Evolutionary conservation across 2,888 invertebrate genomes (phyloP), one percentile per base, ranked within the genome.

Genomic region (Cordilura impudica): DNA sequence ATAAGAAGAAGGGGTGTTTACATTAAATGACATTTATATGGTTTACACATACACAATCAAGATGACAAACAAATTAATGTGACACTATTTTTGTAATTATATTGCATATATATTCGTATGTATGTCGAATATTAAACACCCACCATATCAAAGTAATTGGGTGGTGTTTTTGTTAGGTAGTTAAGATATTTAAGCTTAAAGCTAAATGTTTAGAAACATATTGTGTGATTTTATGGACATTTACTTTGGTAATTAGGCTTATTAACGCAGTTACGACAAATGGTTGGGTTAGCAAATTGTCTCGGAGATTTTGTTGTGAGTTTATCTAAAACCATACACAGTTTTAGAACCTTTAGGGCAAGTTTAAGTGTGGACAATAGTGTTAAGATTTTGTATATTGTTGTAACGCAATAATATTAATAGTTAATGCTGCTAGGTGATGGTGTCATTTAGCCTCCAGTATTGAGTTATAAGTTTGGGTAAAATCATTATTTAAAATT

Each of bases 191-290:
- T 56, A 61, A 63, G 67, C 79, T 79, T 72, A 58, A 71, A 75
- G 71, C 71, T 56, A 79, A 79, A 67, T 53, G 53, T 45, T 39
- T 65, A 39, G 35, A 12, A 39, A 39, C 35, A 39, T 39, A 39
- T 39, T 39, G 35, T 39, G 35, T 39, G 35, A 39, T 39, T 39
- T 39, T n/a, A 39, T 63, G 79, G 75, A 70, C 74, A 70, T 74
- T 78, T 78, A 74, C 75, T 75, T 56, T 70, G 71, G 75, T 79
- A 79, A 79, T 79, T 75, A 79, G 75, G 71, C 79, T 79, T 75
- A 75, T 79, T 79, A 75, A 79, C 75, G 71, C 39, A 69, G 35
- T 39, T 1, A 39, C n/a, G 5, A 12, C 4, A 39, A 5, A n/a
- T 12, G n/a, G 35, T n/a, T n/a, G 2, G 35, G n/a, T 12, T 4